Evolutionary conservation across 2,797 vertebrate genomes (phyloP).

Genomic region (Aldrovandia affinis): DNA sequence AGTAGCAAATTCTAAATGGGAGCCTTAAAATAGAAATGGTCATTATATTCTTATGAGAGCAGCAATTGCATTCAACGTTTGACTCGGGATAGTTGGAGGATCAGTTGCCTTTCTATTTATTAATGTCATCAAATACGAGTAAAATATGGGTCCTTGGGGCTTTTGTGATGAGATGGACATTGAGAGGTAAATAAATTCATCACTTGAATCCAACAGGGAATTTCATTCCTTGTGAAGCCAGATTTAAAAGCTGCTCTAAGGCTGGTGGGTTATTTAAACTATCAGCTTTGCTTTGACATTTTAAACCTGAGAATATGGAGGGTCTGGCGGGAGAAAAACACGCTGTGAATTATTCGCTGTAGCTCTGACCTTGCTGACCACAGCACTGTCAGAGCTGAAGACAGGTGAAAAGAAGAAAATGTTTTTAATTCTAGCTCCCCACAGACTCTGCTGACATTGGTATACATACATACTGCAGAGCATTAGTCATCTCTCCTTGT

Average conservation of each 20-base stretch:
- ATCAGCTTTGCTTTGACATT: neutral
- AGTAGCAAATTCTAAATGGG: neutral
- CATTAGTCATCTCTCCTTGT: neutral
- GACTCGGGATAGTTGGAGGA: neutral
- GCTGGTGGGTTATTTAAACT: neutral
- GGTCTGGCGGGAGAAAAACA: neutral
- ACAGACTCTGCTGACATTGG: constrained; percentile 2
- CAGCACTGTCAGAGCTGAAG: neutral
- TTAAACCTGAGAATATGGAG: constrained; percentile 1
- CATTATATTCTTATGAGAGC: neutral
- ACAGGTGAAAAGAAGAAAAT: neutral
- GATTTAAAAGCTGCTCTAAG: neutral
- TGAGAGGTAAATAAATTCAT: neutral
- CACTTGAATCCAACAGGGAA: neutral
- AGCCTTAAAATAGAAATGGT: neutral
- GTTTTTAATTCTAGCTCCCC: neutral
- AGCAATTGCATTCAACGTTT: neutral
- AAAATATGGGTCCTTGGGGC: neutral
- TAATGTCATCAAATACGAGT: neutral
- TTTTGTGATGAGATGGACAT: neutral
- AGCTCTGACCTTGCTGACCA: neutral
- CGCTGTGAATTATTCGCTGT: neutral
- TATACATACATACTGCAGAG: neutral
- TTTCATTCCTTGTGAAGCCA: neutral
- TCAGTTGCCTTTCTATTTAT: neutral